These are phyloP conservation scores for Tenthredo amoena DNA, from an alignment of 2,888 invertebrate species.

Conservation along the genomic window DNA sequence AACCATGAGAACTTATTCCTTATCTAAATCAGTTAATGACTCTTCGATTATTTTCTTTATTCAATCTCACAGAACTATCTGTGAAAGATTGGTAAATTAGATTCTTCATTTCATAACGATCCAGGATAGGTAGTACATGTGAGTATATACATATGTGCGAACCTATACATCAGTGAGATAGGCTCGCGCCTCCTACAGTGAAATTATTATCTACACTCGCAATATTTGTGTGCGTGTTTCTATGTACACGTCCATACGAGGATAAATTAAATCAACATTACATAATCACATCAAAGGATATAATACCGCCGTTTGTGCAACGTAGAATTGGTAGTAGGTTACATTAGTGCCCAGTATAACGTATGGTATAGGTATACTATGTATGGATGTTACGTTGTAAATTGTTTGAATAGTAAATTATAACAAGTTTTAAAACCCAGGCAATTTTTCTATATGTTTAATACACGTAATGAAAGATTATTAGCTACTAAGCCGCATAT, in stretches of 20 bases:
- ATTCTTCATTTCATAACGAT: too few relatives aligned
- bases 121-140: too few relatives aligned
- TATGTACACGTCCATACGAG: neutral
- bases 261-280: conserved; percentile 42
- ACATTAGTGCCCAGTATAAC: neutral
- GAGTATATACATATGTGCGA: too few relatives aligned
- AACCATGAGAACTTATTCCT: neutral
- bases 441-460: neutral
- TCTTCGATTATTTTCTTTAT: neutral
- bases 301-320: neutral
- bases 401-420: neutral
- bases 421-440: neutral
- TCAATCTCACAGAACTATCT: neutral
- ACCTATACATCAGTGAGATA: too few relatives aligned
- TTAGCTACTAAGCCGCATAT: neutral
- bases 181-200: too few relatives aligned
- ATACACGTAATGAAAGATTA: conserved; percentile 5
- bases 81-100: too few relatives aligned
- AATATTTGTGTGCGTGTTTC: neutral
- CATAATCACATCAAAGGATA: conserved; percentile 42
- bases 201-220: too few relatives aligned
- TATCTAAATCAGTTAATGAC: neutral
- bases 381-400: neutral
- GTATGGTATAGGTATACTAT: neutral
- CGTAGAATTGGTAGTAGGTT: neutral